Evolutionary conservation across 2,797 vertebrate genomes (phyloP).

Genomic region (Enteromius fasciolatus): DNA sequence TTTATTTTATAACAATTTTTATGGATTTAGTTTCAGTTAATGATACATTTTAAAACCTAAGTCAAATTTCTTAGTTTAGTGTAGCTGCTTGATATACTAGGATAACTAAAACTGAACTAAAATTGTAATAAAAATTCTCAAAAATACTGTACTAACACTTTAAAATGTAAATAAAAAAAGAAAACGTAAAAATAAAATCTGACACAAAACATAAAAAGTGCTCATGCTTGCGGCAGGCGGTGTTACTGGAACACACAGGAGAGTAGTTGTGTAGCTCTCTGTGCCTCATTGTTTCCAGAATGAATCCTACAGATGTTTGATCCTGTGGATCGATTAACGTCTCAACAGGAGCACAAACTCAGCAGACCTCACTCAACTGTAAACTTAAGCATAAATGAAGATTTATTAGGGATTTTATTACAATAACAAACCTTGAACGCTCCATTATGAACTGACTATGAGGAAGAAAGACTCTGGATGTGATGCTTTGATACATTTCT

Average conservation of each 20-base stretch:
- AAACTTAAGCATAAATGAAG: not conserved
- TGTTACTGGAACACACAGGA: slow-evolving; percentile 7
- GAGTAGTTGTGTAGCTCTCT: slow-evolving; percentile 39
- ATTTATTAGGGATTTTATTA: slow-evolving; percentile 19
- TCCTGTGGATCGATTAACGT: slow-evolving; percentile 51
- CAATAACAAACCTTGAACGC: slow-evolving; percentile 8
- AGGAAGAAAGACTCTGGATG: not conserved
- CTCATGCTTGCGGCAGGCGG: too few relatives aligned
- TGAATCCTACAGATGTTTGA: slow-evolving; percentile 58
- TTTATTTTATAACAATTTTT: too few relatives aligned
- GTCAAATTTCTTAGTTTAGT: too few relatives aligned
- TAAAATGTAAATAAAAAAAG: not conserved
- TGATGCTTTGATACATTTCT: not conserved
- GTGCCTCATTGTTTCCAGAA: slow-evolving; percentile 49
- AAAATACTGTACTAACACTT: not conserved
- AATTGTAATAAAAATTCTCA: not conserved
- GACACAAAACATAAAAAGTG: not conserved
- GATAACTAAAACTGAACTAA: not conserved
- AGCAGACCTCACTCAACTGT: not conserved
- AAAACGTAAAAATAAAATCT: not conserved
- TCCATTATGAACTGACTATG: not conserved
- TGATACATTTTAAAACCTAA: too few relatives aligned
- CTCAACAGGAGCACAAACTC: slow-evolving; percentile 52
- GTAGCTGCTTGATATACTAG: too few relatives aligned
- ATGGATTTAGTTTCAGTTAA: not conserved